A percentile compares a stretch with the other conserved stretches of the same genome.
Conservation (phyloP, 2,797 vertebrate genomes). For the Manis javanica region DNA sequence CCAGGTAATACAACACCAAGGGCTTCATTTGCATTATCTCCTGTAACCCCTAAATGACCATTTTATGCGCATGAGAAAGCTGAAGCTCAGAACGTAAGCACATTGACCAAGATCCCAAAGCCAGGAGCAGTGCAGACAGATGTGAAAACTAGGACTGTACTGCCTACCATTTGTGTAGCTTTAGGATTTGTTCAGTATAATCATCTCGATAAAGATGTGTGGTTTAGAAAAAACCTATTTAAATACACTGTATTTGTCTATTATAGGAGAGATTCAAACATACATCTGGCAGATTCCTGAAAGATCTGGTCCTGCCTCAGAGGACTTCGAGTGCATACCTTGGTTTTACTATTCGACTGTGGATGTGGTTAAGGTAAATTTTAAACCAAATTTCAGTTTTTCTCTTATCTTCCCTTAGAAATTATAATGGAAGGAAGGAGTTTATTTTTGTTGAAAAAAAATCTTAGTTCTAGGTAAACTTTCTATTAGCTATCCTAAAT, state of each 20-base stretch:
- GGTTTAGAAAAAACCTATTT: neutral
- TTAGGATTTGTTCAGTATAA: neutral
- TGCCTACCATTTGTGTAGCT: neutral
- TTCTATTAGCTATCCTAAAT: neutral
- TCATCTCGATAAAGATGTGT: neutral
- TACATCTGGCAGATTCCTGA: slow-evolving; percentile 93
- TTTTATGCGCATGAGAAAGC: neutral
- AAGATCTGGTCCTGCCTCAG: slow-evolving; percentile 88
- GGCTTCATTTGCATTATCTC: neutral
- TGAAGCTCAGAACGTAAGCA: neutral
- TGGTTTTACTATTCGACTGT: slow-evolving; percentile 93
- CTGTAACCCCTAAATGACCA: neutral
- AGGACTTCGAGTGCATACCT: slow-evolving; percentile 90
- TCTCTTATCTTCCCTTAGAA: neutral
- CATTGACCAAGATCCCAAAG: neutral
- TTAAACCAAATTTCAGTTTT: neutral
- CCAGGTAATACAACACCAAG: neutral
- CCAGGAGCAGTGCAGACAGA: neutral
- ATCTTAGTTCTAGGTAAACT: neutral
- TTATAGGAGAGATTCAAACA: slow-evolving; percentile 88
- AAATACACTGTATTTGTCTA: slow-evolving; percentile 43
- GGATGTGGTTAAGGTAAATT: slow-evolving; percentile 90
- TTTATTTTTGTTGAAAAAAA: neutral
- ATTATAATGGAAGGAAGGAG: neutral
- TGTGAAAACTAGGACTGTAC: neutral